A percentile compares a stretch with the other conserved stretches of the same genome.
Conservation (phyloP, 2,797 vertebrate species). For the Pteronotus mesoamericanus region DNA sequence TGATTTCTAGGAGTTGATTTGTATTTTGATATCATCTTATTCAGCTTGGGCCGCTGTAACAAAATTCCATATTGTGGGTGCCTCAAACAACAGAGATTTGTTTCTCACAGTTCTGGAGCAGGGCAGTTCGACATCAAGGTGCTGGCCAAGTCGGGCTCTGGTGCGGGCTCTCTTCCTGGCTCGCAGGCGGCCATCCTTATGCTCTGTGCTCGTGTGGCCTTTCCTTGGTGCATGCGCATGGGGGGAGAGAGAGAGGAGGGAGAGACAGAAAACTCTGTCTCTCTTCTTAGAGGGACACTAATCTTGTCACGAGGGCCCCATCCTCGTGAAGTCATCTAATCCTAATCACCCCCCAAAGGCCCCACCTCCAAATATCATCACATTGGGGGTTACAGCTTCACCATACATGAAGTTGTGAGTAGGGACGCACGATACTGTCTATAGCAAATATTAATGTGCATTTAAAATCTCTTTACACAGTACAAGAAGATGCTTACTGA, state of each 20-base stretch:
- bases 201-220: background rate
- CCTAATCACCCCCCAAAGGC: background rate
- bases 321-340: background rate
- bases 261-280: background rate
- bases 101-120: background rate
- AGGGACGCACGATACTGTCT: background rate
- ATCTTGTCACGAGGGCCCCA: background rate
- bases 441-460: background rate
- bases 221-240: background rate
- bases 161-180: background rate
- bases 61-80: background rate
- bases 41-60: background rate
- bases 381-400: background rate
- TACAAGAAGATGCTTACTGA: constrained; percentile 92
- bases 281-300: background rate
- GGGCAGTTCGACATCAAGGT: background rate
- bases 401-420: background rate
- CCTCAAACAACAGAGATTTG: background rate
- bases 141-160: background rate
- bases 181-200: background rate
- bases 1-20: background rate
- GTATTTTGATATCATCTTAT: background rate
- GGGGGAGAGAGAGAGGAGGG: background rate
- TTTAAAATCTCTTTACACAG: constrained; percentile 78
- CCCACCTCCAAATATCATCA: background rate